Conservation (phyloP, 92 coral and sea anemone species). For the Umimayanthus kanabou region DNA sequence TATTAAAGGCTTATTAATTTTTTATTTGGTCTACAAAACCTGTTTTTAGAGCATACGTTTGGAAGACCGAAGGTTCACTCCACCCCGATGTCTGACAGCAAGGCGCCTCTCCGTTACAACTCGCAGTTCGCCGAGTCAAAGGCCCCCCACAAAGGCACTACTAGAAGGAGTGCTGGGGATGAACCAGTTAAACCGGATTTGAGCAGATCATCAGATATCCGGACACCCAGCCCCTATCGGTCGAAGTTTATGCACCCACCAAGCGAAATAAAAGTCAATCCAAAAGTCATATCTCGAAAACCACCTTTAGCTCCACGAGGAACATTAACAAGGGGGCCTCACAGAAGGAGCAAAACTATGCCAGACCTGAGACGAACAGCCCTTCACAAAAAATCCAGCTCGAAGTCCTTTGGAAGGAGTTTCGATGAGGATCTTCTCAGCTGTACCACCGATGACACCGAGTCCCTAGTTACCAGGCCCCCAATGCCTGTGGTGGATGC, state of each 20-base stretch:
- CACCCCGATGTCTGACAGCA: slow-evolving; percentile 10
- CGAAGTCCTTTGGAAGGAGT: slow-evolving; percentile 59
- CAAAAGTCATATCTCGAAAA: slow-evolving; percentile 9
- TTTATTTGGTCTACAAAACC: background rate
- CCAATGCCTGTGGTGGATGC: slow-evolving; percentile 95
- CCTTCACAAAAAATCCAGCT: slow-evolving; percentile 42
- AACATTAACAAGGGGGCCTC: slow-evolving; percentile 27
- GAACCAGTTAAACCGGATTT: background rate
- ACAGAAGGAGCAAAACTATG: slow-evolving; percentile 77
- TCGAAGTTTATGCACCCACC: slow-evolving; percentile 39
- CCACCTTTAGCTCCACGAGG: slow-evolving; percentile 23
- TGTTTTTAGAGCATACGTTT: slow-evolving; percentile 9
- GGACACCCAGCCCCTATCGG: slow-evolving; percentile 34
- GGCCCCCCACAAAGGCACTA: background rate
- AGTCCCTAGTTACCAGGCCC: slow-evolving; percentile 80
- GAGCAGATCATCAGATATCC: background rate
- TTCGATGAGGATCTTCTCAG: slow-evolving; percentile 81
- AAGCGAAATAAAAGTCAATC: slow-evolving; percentile 23
- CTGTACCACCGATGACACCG: slow-evolving; percentile 82
- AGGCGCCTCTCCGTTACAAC: slow-evolving; percentile 3
- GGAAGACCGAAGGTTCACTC: slow-evolving; percentile 36
- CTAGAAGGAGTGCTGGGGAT: background rate
- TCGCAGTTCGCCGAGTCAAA: slow-evolving; percentile 25
- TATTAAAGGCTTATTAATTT: background rate
- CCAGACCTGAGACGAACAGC: slow-evolving; percentile 76